Evolutionary conservation across 1,140 invertebrate species (phyloP).

Genomic region (Rhynchophorus ferrugineus): DNA sequence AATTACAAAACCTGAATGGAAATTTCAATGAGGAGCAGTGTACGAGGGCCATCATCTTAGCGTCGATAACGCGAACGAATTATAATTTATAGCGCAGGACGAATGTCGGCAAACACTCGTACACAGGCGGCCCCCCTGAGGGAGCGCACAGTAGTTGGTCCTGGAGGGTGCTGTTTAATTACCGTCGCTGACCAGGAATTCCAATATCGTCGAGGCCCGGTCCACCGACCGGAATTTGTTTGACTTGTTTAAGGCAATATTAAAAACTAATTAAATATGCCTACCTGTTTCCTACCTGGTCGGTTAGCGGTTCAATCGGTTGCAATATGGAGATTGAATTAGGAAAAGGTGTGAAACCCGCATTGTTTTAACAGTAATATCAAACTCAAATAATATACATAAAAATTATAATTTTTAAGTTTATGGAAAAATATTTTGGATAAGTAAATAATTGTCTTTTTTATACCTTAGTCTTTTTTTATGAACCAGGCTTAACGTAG

Average conservation of each 20-base stretch:
- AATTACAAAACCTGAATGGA: no score
- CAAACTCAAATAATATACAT: no score
- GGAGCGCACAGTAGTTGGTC: constrained; percentile 27
- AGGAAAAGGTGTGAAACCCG: no score
- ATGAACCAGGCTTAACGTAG: no score
- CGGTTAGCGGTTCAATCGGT: no score
- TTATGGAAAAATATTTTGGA: no score
- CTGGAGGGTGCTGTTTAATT: constrained; percentile 35
- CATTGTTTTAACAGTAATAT: no score
- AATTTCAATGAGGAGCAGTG: constrained; percentile 4
- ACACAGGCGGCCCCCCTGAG: constrained; percentile 17
- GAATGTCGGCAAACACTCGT: constrained; percentile 24
- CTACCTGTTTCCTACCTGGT: not conserved
- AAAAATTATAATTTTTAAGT: no score
- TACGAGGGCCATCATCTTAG: constrained; percentile 9
- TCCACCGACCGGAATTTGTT: constrained; percentile 8
- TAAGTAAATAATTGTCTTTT: no score
- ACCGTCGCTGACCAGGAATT: constrained; percentile 30
- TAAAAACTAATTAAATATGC: constrained; percentile 5
- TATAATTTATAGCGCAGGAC: constrained; percentile 26
- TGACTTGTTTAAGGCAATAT: constrained; percentile 1
- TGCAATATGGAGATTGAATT: no score
- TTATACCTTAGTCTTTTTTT: no score
- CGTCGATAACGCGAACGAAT: constrained; percentile 19
- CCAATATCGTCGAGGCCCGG: constrained; percentile 28